Percentiles rank a stretch among this genome's conserved stretches.
These are phyloP conservation scores for Neodiprion lecontei DNA, from an alignment of 1,140 invertebrate species.

Conservation along the genomic window DNA sequence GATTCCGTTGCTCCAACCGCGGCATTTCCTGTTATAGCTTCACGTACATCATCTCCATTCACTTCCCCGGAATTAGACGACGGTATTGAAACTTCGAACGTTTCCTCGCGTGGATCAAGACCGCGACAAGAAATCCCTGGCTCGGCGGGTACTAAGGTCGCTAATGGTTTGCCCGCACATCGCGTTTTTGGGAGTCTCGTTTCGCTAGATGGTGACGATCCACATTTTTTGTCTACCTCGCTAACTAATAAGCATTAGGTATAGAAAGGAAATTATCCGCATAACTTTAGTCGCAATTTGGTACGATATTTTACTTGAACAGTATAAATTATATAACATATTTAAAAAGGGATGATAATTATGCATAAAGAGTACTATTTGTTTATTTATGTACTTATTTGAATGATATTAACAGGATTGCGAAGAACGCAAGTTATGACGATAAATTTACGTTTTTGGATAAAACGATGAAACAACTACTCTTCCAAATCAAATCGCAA, in stretches of 20 bases:
- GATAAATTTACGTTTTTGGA: no score
- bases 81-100: background rate
- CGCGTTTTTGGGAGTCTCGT: constrained; percentile 47
- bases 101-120: background rate
- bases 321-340: no score
- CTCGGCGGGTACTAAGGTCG: constrained; percentile 19
- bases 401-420: no score
- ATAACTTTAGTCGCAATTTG: no score
- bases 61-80: constrained; percentile 23
- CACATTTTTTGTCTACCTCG: constrained; percentile 27
- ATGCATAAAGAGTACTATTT: no score
- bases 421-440: no score
- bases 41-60: constrained; percentile 30
- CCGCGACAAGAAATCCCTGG: background rate
- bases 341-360: no score
- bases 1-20: constrained; percentile 41
- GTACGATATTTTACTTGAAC: no score
- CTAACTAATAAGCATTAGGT: background rate
- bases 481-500: no score
- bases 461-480: no score
- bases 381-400: no score
- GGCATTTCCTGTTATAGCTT: constrained; percentile 32
- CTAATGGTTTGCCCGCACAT: constrained; percentile 20
- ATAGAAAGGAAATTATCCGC: no score
- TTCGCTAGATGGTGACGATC: constrained; percentile 37